Evolutionary conservation across 2,888 invertebrate species (phyloP).

Genomic region (Brenthis hecate): DNA sequence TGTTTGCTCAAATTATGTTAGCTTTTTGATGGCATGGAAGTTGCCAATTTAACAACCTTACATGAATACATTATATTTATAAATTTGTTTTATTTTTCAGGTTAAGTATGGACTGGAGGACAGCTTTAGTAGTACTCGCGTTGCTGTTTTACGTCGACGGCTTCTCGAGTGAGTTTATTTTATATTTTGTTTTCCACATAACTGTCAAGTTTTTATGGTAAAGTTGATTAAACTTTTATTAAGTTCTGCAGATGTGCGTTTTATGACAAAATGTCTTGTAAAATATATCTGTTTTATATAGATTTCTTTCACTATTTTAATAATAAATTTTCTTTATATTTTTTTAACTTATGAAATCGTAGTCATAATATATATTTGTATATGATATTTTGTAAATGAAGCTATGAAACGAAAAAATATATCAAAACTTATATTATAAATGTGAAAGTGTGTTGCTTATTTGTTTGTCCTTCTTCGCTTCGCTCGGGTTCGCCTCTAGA

Average conservation of each 20-base stretch:
- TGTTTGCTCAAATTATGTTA: not conserved
- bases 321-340: too few species aligned
- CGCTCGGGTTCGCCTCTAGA: too few species aligned
- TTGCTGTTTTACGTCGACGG: conserved; percentile 68
- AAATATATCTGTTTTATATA: too few species aligned
- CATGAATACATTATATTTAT: conserved; percentile 7
- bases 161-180: conserved; percentile 69
- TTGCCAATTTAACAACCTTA: not conserved
- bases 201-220: conserved; percentile 10
- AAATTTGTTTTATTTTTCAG: conserved; percentile 55
- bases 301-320: too few species aligned
- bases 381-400: too few species aligned
- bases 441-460: too few species aligned
- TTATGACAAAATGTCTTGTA: not conserved
- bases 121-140: conserved; percentile 57
- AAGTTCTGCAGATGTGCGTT: not conserved
- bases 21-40: not conserved
- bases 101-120: conserved; percentile 71
- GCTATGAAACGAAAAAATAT: too few species aligned
- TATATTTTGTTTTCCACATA: conserved; percentile 6
- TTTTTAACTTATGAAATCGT: too few species aligned
- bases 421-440: too few species aligned
- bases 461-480: too few species aligned
- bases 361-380: too few species aligned
- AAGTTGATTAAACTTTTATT: conserved; percentile 12